These are phyloP conservation scores for Sinocyclocheilus maitianheensis DNA, from an alignment of 2,113 vertebrate genomes.

Conservation along the genomic window DNA sequence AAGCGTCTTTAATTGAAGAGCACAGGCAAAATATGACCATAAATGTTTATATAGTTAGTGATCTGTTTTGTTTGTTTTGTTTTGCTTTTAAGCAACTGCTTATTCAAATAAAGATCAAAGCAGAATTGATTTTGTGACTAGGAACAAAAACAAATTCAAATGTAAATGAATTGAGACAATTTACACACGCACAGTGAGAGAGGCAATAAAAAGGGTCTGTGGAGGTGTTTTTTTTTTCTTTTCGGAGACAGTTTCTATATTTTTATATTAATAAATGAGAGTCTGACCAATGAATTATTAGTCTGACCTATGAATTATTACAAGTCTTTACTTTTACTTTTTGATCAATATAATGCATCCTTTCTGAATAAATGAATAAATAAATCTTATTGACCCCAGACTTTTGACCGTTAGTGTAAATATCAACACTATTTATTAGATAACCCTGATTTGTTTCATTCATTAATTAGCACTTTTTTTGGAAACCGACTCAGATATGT, in stretches of 20 bases:
- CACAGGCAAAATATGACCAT: background rate
- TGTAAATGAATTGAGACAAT: conserved; percentile 48
- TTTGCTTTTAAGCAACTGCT: conserved; percentile 3
- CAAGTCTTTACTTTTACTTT: too few relatives aligned
- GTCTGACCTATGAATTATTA: background rate
- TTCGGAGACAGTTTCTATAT: background rate
- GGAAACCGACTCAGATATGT: background rate
- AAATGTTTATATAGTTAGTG: background rate
- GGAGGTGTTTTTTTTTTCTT: too few relatives aligned
- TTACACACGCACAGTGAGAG: background rate
- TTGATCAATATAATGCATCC: too few relatives aligned
- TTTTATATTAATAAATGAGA: background rate
- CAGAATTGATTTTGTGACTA: conserved; percentile 18
- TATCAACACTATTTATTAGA: too few relatives aligned
- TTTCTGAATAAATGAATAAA: too few relatives aligned
- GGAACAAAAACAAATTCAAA: conserved; percentile 44
- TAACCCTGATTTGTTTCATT: background rate
- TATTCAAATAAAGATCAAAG: conserved; percentile 48
- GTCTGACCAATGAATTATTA: background rate
- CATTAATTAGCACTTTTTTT: background rate
- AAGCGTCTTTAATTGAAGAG: conserved; percentile 26
- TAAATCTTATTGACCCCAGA: too few relatives aligned
- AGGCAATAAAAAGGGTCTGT: background rate
- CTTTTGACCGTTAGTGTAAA: too few relatives aligned
- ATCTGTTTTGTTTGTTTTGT: background rate